phyloP scores from a whole-genome alignment of 2,797 vertebrate species.

The Pseudocheirus occidentalis region DNA sequence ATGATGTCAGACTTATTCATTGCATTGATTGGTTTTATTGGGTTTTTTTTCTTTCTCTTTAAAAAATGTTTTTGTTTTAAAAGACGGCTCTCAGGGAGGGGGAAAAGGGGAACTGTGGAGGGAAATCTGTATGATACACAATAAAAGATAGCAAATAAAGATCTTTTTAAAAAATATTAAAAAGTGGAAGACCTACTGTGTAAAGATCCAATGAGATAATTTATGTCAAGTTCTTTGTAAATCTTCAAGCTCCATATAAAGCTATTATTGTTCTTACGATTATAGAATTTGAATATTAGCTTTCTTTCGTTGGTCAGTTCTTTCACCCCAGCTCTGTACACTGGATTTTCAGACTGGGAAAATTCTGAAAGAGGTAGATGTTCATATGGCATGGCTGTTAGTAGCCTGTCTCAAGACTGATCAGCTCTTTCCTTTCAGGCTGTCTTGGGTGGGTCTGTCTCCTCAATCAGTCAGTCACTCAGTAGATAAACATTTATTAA shows the following conservation, averaged over 20 bases:
- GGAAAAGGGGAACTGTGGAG: too few species aligned
- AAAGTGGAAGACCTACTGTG: too few species aligned
- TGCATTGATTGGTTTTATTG: neutral
- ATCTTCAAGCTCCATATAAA: neutral
- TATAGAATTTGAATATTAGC: constrained; percentile 11
- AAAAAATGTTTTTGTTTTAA: neutral
- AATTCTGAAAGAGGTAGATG: neutral
- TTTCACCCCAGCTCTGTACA: constrained; percentile 21
- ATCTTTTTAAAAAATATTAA: neutral
- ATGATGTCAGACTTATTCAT: neutral
- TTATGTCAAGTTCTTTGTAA: neutral
- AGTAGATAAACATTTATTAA: neutral
- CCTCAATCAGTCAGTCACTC: neutral
- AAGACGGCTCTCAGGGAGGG: too few species aligned
- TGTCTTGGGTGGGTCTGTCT: neutral
- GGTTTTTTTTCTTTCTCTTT: neutral
- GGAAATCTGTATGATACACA: neutral
- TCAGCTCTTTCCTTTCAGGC: neutral
- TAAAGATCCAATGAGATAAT: neutral
- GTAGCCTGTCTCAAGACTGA: neutral
- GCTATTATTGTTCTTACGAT: constrained; percentile 10
- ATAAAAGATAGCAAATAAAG: neutral
- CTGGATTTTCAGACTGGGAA: constrained; percentile 41
- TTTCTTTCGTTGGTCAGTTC: neutral
- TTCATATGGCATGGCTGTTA: neutral